Percentiles rank a stretch among this genome's conserved stretches.
Conservation (phyloP, 1,140 invertebrate species). For the Magallana angulata region DNA sequence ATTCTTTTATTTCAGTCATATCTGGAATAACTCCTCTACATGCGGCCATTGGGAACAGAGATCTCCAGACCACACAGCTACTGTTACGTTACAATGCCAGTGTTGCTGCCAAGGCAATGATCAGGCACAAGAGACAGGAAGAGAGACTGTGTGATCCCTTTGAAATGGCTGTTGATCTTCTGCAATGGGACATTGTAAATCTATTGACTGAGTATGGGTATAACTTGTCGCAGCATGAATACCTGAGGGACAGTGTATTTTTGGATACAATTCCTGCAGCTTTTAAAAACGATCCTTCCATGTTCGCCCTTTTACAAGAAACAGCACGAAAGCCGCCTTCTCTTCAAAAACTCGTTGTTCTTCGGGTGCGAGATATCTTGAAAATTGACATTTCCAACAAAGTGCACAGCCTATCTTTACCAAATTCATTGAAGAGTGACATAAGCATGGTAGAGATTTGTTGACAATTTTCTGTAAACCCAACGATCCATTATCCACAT, state of each 20-base stretch:
- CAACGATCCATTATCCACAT: no score
- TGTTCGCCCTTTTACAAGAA: constrained; percentile 15
- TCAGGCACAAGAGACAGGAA: constrained; percentile 43
- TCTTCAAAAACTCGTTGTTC: constrained; percentile 6
- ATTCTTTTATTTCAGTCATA: constrained; percentile 30
- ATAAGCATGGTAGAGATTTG: background rate
- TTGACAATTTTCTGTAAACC: background rate
- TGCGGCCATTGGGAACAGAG: constrained; percentile 44
- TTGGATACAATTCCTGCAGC: constrained; percentile 11
- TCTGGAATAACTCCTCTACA: constrained; percentile 52
- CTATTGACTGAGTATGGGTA: constrained; percentile 54
- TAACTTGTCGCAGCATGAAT: constrained; percentile 22
- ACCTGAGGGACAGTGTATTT: constrained; percentile 8
- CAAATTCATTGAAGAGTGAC: constrained; percentile 27
- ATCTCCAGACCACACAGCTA: constrained; percentile 22
- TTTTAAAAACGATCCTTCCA: background rate
- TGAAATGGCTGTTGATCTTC: constrained; percentile 56
- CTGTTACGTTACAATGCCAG: constrained; percentile 53
- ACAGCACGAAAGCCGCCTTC: background rate
- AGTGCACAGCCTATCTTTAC: constrained; percentile 37
- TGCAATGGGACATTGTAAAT: constrained; percentile 46
- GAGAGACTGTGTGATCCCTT: constrained; percentile 58
- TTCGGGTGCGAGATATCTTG: constrained; percentile 6
- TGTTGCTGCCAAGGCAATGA: constrained; percentile 44
- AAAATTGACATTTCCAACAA: constrained; percentile 23